A percentile compares a stretch with the other conserved stretches of the same genome.
Conservation (phyloP, 2,113 vertebrate genomes). For the Orthochromis malagaraziensis region DNA sequence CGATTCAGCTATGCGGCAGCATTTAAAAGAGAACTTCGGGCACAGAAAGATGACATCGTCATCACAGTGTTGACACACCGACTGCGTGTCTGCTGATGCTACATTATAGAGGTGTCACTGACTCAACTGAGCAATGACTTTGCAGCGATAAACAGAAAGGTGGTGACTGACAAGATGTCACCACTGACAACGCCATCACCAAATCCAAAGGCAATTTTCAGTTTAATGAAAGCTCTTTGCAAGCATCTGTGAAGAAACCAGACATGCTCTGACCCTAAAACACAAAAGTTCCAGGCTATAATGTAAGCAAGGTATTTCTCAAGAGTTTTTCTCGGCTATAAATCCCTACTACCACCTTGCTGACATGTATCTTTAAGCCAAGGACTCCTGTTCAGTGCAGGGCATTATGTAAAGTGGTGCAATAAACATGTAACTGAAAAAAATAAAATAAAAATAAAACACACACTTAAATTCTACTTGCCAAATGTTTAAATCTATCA, state of each 20-base stretch:
- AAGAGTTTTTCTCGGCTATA: not conserved
- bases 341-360: not conserved
- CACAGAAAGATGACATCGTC: constrained; percentile 39
- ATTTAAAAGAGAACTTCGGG: constrained; percentile 5
- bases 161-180: constrained; percentile 19
- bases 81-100: constrained; percentile 41
- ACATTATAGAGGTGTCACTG: constrained; percentile 46
- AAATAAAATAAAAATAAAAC: not conserved
- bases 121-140: constrained; percentile 33
- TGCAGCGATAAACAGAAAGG: constrained; percentile 39
- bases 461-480: not conserved
- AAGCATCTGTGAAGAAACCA: not conserved
- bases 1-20: not conserved
- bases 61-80: constrained; percentile 57
- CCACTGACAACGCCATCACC: not conserved
- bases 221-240: not conserved
- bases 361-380: not conserved
- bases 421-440: not conserved
- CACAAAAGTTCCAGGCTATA: not conserved
- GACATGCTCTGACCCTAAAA: not conserved
- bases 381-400: not conserved
- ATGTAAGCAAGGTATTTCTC: not conserved
- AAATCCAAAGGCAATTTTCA: not conserved
- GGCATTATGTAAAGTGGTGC: not conserved
- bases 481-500: not conserved